These are phyloP conservation scores for Dione vanillae DNA, from an alignment of 2,888 invertebrate species.

Conservation along the genomic window DNA sequence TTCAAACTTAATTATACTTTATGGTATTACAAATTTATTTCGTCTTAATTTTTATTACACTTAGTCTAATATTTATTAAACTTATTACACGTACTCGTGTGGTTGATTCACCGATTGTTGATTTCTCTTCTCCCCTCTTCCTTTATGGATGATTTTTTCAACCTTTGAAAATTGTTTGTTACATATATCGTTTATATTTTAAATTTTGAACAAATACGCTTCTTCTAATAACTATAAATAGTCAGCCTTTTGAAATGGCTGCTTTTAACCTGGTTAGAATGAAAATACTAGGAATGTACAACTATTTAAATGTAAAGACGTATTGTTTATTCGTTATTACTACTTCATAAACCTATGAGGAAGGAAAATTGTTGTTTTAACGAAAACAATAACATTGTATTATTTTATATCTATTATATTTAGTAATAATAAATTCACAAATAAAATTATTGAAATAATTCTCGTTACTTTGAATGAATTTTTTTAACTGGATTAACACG, in stretches of 20 bases:
- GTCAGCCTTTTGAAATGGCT: not conserved
- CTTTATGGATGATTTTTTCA: no score
- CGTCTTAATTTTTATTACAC: not conserved
- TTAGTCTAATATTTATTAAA: not conserved
- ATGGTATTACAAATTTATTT: not conserved
- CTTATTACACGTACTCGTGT: not conserved
- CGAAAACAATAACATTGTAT: not conserved
- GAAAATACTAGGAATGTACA: not conserved
- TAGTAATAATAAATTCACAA: not conserved
- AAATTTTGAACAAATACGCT: not conserved
- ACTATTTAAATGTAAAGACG: not conserved
- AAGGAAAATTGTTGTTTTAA: conserved; percentile 5
- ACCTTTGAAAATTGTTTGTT: not conserved
- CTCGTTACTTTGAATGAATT: no score
- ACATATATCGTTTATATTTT: not conserved
- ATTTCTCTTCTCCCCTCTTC: no score
- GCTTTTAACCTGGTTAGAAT: not conserved
- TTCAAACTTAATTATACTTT: not conserved
- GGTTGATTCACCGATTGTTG: no score
- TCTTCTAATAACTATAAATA: not conserved
- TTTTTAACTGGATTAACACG: no score
- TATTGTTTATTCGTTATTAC: conserved; percentile 12
- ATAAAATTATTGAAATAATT: no score
- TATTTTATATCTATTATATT: not conserved
- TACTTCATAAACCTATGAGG: not conserved